Conservation (phyloP, 2,888 invertebrate species). For the Arrhopalites spinosus region DNA sequence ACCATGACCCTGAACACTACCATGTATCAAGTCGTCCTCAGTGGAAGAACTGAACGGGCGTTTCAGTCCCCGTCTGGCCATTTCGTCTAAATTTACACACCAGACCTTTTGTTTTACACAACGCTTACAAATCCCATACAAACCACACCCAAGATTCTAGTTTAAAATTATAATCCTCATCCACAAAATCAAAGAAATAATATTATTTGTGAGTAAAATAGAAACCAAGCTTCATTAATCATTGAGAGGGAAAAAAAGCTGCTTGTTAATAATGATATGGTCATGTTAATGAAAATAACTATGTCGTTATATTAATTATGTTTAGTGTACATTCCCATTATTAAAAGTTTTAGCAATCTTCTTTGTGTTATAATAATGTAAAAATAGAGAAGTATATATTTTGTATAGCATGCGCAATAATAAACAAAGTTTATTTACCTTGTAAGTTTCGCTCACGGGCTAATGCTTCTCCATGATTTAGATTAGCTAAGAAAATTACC, state of each 20-base stretch:
- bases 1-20: not conserved
- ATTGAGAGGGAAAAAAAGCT: not conserved
- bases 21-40: slow-evolving; percentile 47
- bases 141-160: too few relatives aligned
- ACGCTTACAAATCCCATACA: not conserved
- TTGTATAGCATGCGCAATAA: too few relatives aligned
- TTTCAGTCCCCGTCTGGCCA: slow-evolving; percentile 54
- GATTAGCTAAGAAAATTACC: too few relatives aligned
- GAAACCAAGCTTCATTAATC: not conserved
- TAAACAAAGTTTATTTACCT: slow-evolving; percentile 41
- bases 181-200: not conserved
- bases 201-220: not conserved
- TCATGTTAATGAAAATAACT: too few relatives aligned
- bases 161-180: not conserved
- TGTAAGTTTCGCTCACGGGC: slow-evolving; percentile 53
- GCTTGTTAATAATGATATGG: too few relatives aligned
- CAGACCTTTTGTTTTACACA: not conserved
- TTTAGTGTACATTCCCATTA: too few relatives aligned
- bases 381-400: too few relatives aligned
- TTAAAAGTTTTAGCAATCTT: too few relatives aligned
- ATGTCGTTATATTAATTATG: too few relatives aligned
- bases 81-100: slow-evolving; percentile 52
- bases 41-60: slow-evolving; percentile 55
- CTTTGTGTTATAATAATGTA: too few relatives aligned
- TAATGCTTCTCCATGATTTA: slow-evolving; percentile 52